Conservation (phyloP, 2,113 vertebrate genomes). For the Coreoperca whiteheadi region DNA sequence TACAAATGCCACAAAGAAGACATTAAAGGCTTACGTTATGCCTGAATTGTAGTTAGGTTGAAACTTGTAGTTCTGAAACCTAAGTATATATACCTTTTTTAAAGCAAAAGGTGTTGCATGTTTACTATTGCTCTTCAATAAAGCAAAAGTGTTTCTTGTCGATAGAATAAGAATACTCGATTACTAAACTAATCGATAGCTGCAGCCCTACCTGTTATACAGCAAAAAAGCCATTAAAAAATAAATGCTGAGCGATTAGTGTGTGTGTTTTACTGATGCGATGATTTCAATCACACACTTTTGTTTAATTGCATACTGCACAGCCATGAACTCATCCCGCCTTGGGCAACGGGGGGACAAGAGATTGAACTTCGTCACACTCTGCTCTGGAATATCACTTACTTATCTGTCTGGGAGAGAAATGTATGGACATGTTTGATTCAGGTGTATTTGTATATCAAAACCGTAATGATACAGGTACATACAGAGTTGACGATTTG, state of each 20-base stretch:
- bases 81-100: too few species aligned
- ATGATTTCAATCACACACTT: slow-evolving; percentile 69
- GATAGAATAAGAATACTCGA: too few species aligned
- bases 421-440: slow-evolving; percentile 38
- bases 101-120: too few species aligned
- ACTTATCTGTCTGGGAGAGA: slow-evolving; percentile 70
- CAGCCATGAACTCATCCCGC: slow-evolving; percentile 79
- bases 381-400: slow-evolving; percentile 74
- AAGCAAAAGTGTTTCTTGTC: too few species aligned
- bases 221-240: slow-evolving; percentile 44
- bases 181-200: too few species aligned
- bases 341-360: slow-evolving; percentile 58
- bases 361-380: slow-evolving; percentile 76
- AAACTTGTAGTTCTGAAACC: too few species aligned
- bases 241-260: slow-evolving; percentile 44
- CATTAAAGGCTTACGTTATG: too few species aligned
- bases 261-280: slow-evolving; percentile 63
- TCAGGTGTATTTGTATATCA: slow-evolving; percentile 16
- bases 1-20: too few species aligned
- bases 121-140: too few species aligned
- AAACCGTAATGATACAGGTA: not conserved
- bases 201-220: slow-evolving; percentile 20
- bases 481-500: not conserved
- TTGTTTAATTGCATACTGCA: slow-evolving; percentile 68
- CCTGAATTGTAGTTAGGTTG: too few species aligned